Conservation (phyloP, 2,113 vertebrate species). For the Oncorhynchus masou region DNA sequence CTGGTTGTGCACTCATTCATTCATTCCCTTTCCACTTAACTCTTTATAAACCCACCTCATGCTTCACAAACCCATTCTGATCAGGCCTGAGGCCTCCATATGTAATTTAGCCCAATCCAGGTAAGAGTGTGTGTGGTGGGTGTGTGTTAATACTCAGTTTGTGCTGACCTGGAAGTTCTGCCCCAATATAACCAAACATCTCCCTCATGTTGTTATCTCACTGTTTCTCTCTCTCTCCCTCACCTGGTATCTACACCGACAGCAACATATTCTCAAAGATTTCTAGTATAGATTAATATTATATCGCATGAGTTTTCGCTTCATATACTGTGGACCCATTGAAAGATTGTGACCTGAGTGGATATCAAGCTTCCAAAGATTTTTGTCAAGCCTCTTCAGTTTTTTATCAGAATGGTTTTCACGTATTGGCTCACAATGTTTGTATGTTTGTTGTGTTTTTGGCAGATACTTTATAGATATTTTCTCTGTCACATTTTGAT, state of each 20-base stretch:
- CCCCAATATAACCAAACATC: conserved; percentile 5
- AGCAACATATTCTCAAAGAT: conserved; percentile 10
- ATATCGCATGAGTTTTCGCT: neutral
- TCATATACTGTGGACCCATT: neutral
- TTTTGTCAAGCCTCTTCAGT: neutral
- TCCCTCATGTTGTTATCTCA: neutral
- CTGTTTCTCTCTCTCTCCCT: neutral
- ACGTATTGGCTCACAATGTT: neutral
- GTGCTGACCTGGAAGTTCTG: conserved; percentile 18
- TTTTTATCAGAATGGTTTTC: neutral
- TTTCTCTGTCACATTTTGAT: neutral
- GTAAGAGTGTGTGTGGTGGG: conserved; percentile 60
- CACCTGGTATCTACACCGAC: neutral
- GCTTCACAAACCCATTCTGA: conserved; percentile 59
- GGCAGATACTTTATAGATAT: neutral
- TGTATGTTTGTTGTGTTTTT: neutral
- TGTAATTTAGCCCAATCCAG: conserved; percentile 60
- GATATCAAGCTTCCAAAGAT: neutral
- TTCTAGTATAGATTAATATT: neutral
- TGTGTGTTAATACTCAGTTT: conserved; percentile 3
- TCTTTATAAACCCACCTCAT: conserved; percentile 50
- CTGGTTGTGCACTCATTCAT: neutral
- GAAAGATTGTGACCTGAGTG: neutral
- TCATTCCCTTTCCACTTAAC: conserved; percentile 43
- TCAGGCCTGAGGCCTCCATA: conserved; percentile 58